Evolutionary conservation across 2,797 vertebrate species (phyloP).

Genomic region (Cyclopterus lumpus): DNA sequence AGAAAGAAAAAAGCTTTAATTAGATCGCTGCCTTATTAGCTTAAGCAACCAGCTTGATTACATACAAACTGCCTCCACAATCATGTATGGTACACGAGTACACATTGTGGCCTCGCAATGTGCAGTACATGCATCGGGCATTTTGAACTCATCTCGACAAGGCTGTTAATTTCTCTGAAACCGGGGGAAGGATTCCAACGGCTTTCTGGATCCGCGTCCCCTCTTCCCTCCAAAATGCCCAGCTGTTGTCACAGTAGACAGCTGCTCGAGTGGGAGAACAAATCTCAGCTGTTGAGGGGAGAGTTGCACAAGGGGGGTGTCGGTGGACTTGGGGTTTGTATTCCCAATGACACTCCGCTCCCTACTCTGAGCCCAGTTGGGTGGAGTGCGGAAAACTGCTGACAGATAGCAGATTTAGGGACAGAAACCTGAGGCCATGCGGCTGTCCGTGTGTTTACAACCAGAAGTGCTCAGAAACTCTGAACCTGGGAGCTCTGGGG

Average conservation of each 20-base stretch:
- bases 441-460: conserved; percentile 69
- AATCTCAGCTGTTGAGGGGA: conserved; percentile 81
- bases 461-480: conserved; percentile 16
- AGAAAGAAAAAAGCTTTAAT: conserved; percentile 1
- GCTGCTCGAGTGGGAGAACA: conserved; percentile 77
- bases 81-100: conserved; percentile 27
- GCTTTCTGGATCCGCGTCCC: conserved; percentile 43
- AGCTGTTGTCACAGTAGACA: conserved; percentile 80
- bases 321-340: conserved; percentile 53
- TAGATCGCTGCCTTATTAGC: conserved; percentile 23
- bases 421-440: conserved; percentile 51
- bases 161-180: conserved; percentile 73
- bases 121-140: conserved; percentile 34
- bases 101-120: conserved; percentile 20
- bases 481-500: conserved; percentile 23
- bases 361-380: conserved; percentile 23
- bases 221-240: conserved; percentile 83
- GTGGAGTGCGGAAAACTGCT: conserved; percentile 67
- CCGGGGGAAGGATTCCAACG: conserved; percentile 54
- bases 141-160: conserved; percentile 71
- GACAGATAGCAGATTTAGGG: conserved; percentile 65
- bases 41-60: conserved; percentile 26
- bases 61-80: conserved; percentile 27
- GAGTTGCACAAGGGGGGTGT: conserved; percentile 55
- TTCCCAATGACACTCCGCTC: conserved; percentile 54